These are phyloP conservation scores for Drosophila algonquin DNA, from an alignment of 2,888 invertebrate genomes.

Conservation along the genomic window DNA sequence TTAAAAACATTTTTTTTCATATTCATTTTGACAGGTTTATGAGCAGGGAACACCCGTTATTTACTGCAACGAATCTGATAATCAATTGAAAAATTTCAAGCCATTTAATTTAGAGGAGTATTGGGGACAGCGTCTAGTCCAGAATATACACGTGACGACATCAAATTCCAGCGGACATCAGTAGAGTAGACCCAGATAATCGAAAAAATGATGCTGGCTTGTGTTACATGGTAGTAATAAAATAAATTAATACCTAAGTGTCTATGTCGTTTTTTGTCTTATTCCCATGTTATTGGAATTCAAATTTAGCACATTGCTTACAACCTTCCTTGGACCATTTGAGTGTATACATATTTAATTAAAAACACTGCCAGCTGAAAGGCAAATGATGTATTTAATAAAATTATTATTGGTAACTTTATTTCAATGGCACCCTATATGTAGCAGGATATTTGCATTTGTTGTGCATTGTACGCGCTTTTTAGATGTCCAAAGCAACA, in stretches of 20 bases:
- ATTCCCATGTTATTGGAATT: slow-evolving; percentile 16
- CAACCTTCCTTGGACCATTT: slow-evolving; percentile 14
- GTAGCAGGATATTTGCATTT: slow-evolving; percentile 39
- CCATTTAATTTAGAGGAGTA: slow-evolving; percentile 91
- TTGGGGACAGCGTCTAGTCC: slow-evolving; percentile 89
- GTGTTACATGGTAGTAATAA: slow-evolving; percentile 45
- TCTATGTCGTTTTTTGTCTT: slow-evolving; percentile 7
- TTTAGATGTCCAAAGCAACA: no score
- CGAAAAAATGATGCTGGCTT: slow-evolving; percentile 53
- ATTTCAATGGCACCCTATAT: slow-evolving; percentile 32
- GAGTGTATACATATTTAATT: slow-evolving; percentile 29
- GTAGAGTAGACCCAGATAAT: slow-evolving; percentile 22
- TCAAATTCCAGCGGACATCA: slow-evolving; percentile 65
- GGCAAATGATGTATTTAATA: slow-evolving; percentile 43
- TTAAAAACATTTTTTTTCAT: slow-evolving; percentile 2
- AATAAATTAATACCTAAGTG: slow-evolving; percentile 28
- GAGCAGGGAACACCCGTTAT: slow-evolving; percentile 86
- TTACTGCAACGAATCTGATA: slow-evolving; percentile 83
- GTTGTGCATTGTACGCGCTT: slow-evolving; percentile 30
- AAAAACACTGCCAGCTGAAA: slow-evolving; percentile 69
- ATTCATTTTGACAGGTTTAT: slow-evolving; percentile 67
- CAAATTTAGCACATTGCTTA: slow-evolving; percentile 27
- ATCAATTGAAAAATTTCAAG: slow-evolving; percentile 89
- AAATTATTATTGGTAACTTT: slow-evolving; percentile 23
- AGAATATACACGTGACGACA: slow-evolving; percentile 85